Percentiles rank a stretch among this genome's conserved stretches.
Evolutionary conservation across 2,113 vertebrate species (phyloP).

Genomic region (Platanista minor): DNA sequence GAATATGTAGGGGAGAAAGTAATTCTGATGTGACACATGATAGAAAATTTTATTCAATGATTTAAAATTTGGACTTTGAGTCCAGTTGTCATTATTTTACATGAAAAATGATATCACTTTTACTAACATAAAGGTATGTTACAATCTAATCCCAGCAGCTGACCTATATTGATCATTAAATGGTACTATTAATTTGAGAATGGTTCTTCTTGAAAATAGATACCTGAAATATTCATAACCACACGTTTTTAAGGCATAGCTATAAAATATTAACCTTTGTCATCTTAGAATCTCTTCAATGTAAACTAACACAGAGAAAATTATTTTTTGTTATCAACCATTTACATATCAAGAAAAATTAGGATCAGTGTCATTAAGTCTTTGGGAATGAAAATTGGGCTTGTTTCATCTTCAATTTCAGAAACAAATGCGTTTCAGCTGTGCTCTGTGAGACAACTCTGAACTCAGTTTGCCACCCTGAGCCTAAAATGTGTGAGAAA

Average conservation of each 20-base stretch:
- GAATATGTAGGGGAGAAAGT: background rate
- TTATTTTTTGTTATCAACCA: background rate
- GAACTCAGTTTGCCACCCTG: background rate
- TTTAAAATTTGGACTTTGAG: background rate
- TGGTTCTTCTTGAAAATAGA: background rate
- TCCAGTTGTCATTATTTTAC: background rate
- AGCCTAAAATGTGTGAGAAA: constrained; percentile 17
- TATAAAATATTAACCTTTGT: background rate
- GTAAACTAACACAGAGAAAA: background rate
- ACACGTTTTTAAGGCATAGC: background rate
- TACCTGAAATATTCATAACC: background rate
- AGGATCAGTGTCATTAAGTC: background rate
- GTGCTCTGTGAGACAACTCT: background rate
- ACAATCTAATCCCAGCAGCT: background rate
- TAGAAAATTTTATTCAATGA: background rate
- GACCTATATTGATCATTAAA: background rate
- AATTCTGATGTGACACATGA: background rate
- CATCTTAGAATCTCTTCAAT: background rate
- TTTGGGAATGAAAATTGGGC: background rate
- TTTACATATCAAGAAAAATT: constrained; percentile 23
- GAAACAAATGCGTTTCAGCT: constrained; percentile 8
- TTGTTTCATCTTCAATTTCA: background rate
- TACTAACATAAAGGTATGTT: background rate
- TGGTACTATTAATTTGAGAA: background rate
- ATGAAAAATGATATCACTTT: background rate